Evolutionary conservation across 2,888 invertebrate genomes (phyloP).

Genomic region (Acanthopleura granulata): DNA sequence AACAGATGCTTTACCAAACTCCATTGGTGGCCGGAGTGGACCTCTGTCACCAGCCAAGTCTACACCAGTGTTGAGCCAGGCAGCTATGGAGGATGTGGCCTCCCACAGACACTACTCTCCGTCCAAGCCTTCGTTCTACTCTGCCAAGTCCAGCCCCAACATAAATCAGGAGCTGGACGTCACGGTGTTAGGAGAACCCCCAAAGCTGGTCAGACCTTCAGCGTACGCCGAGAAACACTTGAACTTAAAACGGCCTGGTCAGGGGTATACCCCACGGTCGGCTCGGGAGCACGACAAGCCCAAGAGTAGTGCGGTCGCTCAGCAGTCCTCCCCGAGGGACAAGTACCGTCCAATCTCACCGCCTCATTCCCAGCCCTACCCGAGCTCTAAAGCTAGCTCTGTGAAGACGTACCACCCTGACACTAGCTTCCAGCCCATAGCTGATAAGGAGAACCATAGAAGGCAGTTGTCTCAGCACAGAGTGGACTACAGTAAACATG

Average conservation of each 20-base stretch:
- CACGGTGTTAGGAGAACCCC: not conserved
- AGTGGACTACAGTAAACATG: not conserved
- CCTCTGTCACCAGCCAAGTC: slow-evolving; percentile 50
- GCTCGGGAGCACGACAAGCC: not conserved
- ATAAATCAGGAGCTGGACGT: slow-evolving; percentile 27
- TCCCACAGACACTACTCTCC: slow-evolving; percentile 31
- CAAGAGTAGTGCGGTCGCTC: not conserved
- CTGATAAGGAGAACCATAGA: not conserved
- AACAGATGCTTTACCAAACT: not conserved
- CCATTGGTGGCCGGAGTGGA: slow-evolving; percentile 14
- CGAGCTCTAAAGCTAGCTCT: not conserved
- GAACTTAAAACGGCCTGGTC: not conserved
- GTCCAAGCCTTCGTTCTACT: slow-evolving; percentile 26
- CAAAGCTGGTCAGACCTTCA: not conserved
- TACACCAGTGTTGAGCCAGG: slow-evolving; percentile 45
- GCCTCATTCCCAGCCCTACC: not conserved
- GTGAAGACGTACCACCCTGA: not conserved
- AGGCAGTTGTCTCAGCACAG: not conserved
- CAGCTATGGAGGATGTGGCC: slow-evolving; percentile 16
- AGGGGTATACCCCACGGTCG: not conserved
- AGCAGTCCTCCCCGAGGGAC: not conserved
- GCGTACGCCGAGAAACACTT: not conserved
- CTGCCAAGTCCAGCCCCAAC: slow-evolving; percentile 34
- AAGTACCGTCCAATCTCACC: not conserved
- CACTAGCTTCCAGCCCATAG: slow-evolving; percentile 8